A percentile compares a stretch with the other conserved stretches of the same genome.
Conservation (phyloP, 2,113 vertebrate species). For the Petrocephalus microphthalmus region DNA sequence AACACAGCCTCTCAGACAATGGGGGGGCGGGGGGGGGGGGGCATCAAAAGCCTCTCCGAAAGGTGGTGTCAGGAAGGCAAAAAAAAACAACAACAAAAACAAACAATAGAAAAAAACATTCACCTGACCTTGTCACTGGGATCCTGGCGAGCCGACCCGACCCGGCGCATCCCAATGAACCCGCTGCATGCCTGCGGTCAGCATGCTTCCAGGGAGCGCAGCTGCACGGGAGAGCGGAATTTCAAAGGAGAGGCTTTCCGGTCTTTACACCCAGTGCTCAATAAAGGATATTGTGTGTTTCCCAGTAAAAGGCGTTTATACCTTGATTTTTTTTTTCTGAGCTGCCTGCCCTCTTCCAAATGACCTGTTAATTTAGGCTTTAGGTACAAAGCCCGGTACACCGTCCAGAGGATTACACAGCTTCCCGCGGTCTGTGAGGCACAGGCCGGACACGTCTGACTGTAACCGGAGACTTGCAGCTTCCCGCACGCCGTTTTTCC, state of each 20-base stretch:
- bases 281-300: not conserved
- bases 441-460: not conserved
- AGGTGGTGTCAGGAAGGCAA: constrained; percentile 38
- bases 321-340: not conserved
- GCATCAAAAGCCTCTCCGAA: constrained; percentile 40
- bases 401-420: not conserved
- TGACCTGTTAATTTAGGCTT: not conserved
- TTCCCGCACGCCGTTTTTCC: not conserved
- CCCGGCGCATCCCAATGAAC: constrained; percentile 38
- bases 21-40: constrained; percentile 24
- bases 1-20: constrained; percentile 50
- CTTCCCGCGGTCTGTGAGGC: not conserved
- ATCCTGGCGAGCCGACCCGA: constrained; percentile 24
- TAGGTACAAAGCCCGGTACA: not conserved
- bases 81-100: constrained; percentile 26
- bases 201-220: not conserved
- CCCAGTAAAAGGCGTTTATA: not conserved
- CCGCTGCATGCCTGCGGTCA: not conserved
- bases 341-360: not conserved
- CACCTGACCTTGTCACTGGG: constrained; percentile 39
- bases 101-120: constrained; percentile 25
- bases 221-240: not conserved
- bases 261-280: not conserved
- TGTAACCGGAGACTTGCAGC: not conserved
- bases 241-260: not conserved